These are phyloP conservation scores for Paramormyrops hopkinsi DNA, from an alignment of 2,797 vertebrate species.

Conservation along the genomic window DNA sequence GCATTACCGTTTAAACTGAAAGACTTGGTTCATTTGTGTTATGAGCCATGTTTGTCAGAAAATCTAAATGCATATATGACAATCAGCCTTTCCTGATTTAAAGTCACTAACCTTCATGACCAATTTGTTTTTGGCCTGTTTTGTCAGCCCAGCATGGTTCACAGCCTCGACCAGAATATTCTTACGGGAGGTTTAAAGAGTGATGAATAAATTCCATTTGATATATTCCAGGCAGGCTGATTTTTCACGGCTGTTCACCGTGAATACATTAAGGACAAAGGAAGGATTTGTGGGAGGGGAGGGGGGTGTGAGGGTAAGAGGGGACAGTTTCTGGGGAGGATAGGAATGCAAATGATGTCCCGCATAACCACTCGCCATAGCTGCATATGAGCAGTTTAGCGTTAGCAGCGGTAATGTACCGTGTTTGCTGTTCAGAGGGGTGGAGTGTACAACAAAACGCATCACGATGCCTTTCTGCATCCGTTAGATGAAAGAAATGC, in stretches of 20 bases:
- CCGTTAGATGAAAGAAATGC: background rate
- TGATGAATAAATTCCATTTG: constrained; percentile 59
- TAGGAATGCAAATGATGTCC: constrained; percentile 10
- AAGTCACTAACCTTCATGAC: constrained; percentile 1
- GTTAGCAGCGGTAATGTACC: background rate
- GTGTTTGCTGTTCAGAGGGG: background rate
- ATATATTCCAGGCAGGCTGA: constrained; percentile 51
- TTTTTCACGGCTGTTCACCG: constrained; percentile 48
- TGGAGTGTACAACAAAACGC: background rate
- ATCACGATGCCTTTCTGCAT: background rate
- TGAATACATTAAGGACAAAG: constrained; percentile 50
- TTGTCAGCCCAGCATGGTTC: background rate
- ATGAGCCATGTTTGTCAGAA: background rate
- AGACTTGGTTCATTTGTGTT: background rate
- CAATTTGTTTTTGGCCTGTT: background rate
- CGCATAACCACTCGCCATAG: background rate
- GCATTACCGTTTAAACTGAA: background rate
- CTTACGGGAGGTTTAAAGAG: constrained; percentile 22
- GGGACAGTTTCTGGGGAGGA: background rate
- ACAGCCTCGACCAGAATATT: background rate
- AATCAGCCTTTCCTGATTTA: background rate
- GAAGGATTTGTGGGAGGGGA: background rate
- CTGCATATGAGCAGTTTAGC: background rate
- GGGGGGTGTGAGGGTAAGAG: background rate
- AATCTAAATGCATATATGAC: too few relatives aligned